Percentiles rank a stretch among this genome's conserved stretches.
These are phyloP conservation scores for Doris montereyensis DNA, from an alignment of 2,888 invertebrate genomes.

Conservation along the genomic window DNA sequence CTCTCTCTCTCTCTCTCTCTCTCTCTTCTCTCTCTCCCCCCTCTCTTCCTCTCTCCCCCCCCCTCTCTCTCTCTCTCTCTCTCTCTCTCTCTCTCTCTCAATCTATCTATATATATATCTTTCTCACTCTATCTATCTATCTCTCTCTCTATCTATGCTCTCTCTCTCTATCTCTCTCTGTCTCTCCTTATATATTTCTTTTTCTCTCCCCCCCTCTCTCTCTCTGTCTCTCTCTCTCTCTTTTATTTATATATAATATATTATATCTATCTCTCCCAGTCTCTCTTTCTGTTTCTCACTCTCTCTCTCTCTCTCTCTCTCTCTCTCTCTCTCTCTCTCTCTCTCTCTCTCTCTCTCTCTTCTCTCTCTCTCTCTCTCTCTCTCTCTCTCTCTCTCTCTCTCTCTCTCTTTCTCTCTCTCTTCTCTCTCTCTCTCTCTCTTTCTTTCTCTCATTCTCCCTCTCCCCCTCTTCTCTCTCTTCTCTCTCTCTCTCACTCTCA, in stretches of 20 bases:
- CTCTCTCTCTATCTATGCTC: background rate
- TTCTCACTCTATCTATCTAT: background rate
- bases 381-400: conserved; percentile 23
- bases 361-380: background rate
- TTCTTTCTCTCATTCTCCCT: background rate
- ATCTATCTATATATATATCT: background rate
- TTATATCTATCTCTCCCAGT: background rate
- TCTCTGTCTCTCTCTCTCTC: background rate
- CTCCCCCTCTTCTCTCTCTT: background rate
- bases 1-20: background rate
- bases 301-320: background rate
- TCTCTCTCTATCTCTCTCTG: background rate
- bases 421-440: background rate
- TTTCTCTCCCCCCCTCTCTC: no score
- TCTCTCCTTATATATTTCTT: no score
- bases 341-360: background rate
- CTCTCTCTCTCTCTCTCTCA: background rate
- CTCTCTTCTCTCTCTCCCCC: no score
- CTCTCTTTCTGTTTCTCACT: background rate
- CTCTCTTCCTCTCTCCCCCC: background rate
- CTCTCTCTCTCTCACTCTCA: background rate
- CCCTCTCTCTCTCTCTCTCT: background rate
- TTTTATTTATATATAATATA: background rate
- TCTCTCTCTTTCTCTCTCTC: conserved; percentile 17
- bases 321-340: background rate